Base-by-base conservation (phyloP, 2,113 vertebrate genomes). In the Octodon degus region DNA sequence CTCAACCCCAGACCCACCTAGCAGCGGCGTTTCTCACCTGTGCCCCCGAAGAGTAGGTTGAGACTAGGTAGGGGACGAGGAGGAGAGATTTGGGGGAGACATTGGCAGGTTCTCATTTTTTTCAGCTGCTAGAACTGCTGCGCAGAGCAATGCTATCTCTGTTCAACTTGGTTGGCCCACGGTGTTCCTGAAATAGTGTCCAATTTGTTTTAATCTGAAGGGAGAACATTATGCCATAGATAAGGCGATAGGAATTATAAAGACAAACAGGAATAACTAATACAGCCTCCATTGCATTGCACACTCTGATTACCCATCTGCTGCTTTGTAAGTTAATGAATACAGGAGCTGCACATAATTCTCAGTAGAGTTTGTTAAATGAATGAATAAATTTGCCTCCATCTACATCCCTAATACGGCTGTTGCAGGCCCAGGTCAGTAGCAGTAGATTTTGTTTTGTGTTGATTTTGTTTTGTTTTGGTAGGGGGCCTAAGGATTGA, bases 181-280 rank as follows among this genome's bases (percentile, higher is more conserved):
- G 50, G 65, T 68, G 53, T 92, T 94, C 89, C 79, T 91, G 67
- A 68, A 96, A 58, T 62, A 90, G 32, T 55, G 65, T 74, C 90
- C 40, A 11, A 58, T 72, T 89, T 95, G 60, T 68, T 96, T 72
- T 89, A 60, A 95, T 86, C 80, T 90, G 77, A 89, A 92, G n/a
- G 40, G 86, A 95, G 86, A 97, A 93, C 13, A 43, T 5, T 86
- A 62, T 90, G 40, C 60, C 92, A 20, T 63, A 83, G 86, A 92
- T 82, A 91, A 97, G 72, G 25, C 79, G 50, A 50, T 37, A 14
- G 50, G 2, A 60, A 82, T 86, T 50, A 55, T 85, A 79, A 76
- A 87, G 67, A 86, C n/a, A 22, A 37, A n/a, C 77, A 80, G 77
- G 50, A 55, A 76, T 91, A 27, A 84, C 65, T 37, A 72, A 60